Evolutionary conservation across 2,797 vertebrate species (phyloP), one percentile per base, ranked within the genome.

Genomic region (Threskiornis aethiopicus): DNA sequence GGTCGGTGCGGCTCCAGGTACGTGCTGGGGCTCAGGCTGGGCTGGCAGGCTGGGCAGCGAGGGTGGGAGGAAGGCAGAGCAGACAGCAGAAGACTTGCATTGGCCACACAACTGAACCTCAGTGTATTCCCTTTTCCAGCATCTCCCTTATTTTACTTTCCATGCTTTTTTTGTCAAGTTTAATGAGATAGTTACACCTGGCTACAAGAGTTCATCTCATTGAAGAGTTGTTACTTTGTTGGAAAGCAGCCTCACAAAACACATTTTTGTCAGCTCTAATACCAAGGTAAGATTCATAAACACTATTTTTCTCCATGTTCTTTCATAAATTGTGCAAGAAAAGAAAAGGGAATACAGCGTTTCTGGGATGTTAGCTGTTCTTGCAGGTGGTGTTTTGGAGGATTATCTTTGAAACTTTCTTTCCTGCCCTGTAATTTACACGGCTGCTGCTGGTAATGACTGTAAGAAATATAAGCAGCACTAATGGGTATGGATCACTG

Each of bases 401-500:
- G 26, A 57, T 90, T 57, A 64, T 42, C 41, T 93, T 14, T 84
- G 52, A 87, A 85, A 85, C 8, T 59, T 90, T 76, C 57, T 88
- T 89, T 90, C 57, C 61, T 81, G 65, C 59, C 25, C 35, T 83
- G 22, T 80, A 89, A 93, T 90, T 93, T 89, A 65, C 65, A 51
- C 42, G 11, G 49, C 42, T 65, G 29, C 57, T 69, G 52, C 44
- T 89, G 57, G 47, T 86, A 96, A 92, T 54, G 61, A 89, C 49
- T 83, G 16, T 52, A 72, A 84, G 75, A 89, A 69, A 91, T 58
- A 49, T 51, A 77, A 92, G 76, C 5, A 1, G 52, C 18, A 55
- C 76, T 96, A 95, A 96, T 78, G 84, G 66, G 42, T 83, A 94
- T 89, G 77, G 91, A 95, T 96, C 80, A 78, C 42, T 76, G 31